Evolutionary conservation across 2,113 vertebrate species (phyloP).

Genomic region (Forbesichthys agassizii): DNA sequence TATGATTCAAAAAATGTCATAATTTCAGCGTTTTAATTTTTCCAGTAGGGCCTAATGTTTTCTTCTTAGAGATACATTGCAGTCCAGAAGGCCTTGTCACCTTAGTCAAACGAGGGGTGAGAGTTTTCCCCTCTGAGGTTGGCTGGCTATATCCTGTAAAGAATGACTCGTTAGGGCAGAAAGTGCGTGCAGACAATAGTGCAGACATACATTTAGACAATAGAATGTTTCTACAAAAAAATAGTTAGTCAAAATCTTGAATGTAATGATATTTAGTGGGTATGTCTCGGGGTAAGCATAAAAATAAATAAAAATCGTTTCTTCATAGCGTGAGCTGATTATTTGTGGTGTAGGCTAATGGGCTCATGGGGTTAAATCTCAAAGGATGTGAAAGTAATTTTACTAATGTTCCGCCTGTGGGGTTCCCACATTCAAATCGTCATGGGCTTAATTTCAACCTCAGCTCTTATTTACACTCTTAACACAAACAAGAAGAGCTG

Average conservation of each 20-base stretch:
- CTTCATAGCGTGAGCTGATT: not conserved
- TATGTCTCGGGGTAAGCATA: too few species aligned
- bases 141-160: constrained; percentile 8
- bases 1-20: too few species aligned
- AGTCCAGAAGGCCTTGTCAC: not conserved
- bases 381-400: constrained; percentile 27
- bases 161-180: constrained; percentile 9
- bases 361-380: not conserved
- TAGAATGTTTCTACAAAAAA: not conserved
- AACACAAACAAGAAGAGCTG: not conserved
- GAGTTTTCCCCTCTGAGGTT: constrained; percentile 23
- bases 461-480: not conserved
- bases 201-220: not conserved
- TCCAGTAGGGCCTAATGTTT: too few species aligned
- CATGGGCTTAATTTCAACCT: not conserved
- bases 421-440: constrained; percentile 37
- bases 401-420: not conserved
- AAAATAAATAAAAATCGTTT: too few species aligned
- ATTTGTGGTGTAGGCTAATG: not conserved
- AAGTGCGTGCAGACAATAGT: not conserved
- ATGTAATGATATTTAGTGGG: too few species aligned
- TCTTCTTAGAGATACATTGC: not conserved
- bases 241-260: too few species aligned
- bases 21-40: too few species aligned
- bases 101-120: constrained; percentile 15